Percentiles rank a stretch among this genome's conserved stretches.
phyloP scores from a whole-genome alignment of 2,113 vertebrate genomes.

The Scomber japonicus region DNA sequence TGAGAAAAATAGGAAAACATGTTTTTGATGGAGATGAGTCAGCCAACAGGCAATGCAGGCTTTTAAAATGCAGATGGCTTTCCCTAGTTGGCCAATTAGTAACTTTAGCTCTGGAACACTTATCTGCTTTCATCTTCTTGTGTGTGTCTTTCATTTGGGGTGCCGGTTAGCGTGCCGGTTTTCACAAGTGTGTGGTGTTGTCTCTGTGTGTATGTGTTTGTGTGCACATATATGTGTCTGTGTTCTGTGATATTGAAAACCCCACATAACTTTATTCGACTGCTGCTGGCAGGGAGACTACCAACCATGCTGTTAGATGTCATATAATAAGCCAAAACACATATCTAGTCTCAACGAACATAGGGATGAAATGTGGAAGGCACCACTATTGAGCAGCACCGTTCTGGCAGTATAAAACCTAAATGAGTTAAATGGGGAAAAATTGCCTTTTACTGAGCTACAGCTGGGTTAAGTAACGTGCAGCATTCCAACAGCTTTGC shows the following conservation, averaged over 20 bases:
- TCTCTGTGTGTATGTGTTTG: conserved; percentile 4
- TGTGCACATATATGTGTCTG: conserved; percentile 32
- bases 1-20: conserved; percentile 63
- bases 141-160: conserved; percentile 70
- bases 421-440: conserved; percentile 45
- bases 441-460: conserved; percentile 52
- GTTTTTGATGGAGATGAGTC: conserved; percentile 70
- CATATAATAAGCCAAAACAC: conserved; percentile 57
- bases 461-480: conserved; percentile 61
- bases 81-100: conserved; percentile 86
- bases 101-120: conserved; percentile 77
- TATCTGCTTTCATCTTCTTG: conserved; percentile 79
- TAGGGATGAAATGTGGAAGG: conserved; percentile 40
- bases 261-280: conserved; percentile 48
- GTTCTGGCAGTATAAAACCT: conserved; percentile 36
- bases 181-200: conserved; percentile 43
- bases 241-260: conserved; percentile 45
- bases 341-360: conserved; percentile 33
- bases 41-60: conserved; percentile 67
- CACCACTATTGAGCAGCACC: conserved; percentile 31
- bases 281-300: conserved; percentile 41
- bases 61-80: conserved; percentile 81
- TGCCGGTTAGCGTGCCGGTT: conserved; percentile 44
- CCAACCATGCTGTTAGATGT: conserved; percentile 46
- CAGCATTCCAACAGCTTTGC: conserved; percentile 68